Conservation (phyloP, 1,140 invertebrate genomes). For the Lordiphosa collinella region DNA sequence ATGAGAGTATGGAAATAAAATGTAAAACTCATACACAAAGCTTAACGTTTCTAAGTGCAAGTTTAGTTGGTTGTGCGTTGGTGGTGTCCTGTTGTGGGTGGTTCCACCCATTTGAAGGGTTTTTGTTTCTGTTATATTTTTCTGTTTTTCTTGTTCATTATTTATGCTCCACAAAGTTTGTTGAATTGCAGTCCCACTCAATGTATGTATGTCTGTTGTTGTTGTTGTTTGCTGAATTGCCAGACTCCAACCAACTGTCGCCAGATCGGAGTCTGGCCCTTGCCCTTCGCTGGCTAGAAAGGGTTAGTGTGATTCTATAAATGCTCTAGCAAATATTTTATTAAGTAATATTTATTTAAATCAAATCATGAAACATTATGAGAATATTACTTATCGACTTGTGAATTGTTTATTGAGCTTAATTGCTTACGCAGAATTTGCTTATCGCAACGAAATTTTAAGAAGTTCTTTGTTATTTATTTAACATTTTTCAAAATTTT, state of each 20-base stretch:
- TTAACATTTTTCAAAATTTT: too few species aligned
- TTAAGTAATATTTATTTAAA: background rate
- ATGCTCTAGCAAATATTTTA: background rate
- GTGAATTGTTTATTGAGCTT: too few species aligned
- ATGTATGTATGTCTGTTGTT: slow-evolving; percentile 8
- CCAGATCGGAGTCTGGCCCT: slow-evolving; percentile 43
- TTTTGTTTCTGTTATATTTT: slow-evolving; percentile 16
- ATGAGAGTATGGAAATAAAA: slow-evolving; percentile 22
- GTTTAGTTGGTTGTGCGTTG: slow-evolving; percentile 33
- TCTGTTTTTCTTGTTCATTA: slow-evolving; percentile 61
- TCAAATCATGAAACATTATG: too few species aligned
- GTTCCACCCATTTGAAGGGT: slow-evolving; percentile 18
- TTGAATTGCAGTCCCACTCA: slow-evolving; percentile 44
- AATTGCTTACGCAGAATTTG: too few species aligned
- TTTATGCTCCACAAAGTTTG: slow-evolving; percentile 68
- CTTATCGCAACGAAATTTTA: too few species aligned
- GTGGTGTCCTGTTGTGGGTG: slow-evolving; percentile 7
- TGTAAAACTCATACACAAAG: slow-evolving; percentile 32
- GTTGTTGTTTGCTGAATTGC: background rate
- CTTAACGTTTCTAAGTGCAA: slow-evolving; percentile 43
- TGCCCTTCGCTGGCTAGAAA: slow-evolving; percentile 37
- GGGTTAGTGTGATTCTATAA: background rate
- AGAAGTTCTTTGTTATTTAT: too few species aligned
- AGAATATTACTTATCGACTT: too few species aligned
- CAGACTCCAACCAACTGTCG: slow-evolving; percentile 34